Evolutionary conservation across 2,113 vertebrate species (phyloP).

Genomic region (Sitta europaea): DNA sequence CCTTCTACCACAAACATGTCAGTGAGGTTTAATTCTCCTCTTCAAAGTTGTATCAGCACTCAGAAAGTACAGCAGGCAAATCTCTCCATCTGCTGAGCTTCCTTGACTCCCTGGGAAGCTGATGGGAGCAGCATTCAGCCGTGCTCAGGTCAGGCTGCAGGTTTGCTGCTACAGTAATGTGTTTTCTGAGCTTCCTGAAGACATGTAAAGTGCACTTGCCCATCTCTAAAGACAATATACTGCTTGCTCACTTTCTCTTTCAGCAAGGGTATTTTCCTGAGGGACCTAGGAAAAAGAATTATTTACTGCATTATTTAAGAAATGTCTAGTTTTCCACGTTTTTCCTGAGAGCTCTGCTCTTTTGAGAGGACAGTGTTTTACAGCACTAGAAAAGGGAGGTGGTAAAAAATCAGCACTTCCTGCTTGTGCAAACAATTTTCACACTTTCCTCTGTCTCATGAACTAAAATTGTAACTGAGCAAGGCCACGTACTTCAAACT

Average conservation of each 20-base stretch:
- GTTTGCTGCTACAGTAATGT: background rate
- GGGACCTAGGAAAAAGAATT: background rate
- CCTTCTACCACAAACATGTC: background rate
- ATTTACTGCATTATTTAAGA: slow-evolving; percentile 29
- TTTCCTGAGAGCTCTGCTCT: background rate
- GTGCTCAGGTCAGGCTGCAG: background rate
- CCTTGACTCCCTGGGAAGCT: background rate
- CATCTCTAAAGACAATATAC: background rate
- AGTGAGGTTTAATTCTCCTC: background rate
- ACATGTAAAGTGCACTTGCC: background rate
- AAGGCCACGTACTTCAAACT: accelerated
- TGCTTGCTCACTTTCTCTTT: background rate
- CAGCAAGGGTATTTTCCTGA: background rate
- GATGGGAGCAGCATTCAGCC: background rate
- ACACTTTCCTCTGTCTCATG: background rate
- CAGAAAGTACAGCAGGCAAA: background rate
- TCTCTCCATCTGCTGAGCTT: background rate
- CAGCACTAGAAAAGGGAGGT: background rate
- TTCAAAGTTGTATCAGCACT: background rate
- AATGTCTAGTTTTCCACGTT: background rate
- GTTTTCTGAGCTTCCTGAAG: background rate
- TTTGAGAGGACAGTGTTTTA: background rate
- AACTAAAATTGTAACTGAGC: background rate
- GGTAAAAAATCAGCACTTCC: background rate
- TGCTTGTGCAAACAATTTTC: background rate